Evolutionary conservation across 2,113 vertebrate species (phyloP).

Genomic region (Ochotona curzoniae): DNA sequence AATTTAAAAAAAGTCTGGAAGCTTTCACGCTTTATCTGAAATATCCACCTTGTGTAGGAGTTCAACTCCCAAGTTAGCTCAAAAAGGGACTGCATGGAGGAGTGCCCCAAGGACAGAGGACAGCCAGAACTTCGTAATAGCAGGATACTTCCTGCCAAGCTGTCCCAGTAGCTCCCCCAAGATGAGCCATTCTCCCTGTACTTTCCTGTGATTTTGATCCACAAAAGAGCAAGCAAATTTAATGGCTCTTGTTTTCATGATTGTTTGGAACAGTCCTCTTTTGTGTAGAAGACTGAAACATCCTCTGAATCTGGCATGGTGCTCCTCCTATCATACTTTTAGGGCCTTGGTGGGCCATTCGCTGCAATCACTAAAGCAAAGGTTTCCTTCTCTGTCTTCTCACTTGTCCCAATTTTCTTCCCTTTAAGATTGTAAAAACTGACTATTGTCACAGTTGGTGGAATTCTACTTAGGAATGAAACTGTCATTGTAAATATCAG

Average conservation of each 20-base stretch:
- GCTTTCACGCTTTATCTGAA: not conserved
- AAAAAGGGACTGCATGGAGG: not conserved
- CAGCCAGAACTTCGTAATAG: rapidly evolving
- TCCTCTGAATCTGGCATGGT: not conserved
- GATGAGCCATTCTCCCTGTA: not conserved
- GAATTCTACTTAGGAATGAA: not conserved
- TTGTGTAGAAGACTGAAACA: not conserved
- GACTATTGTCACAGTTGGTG: not conserved
- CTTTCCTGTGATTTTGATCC: not conserved
- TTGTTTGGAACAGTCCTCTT: not conserved
- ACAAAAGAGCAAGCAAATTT: not conserved
- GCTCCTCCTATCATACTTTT: too few species aligned
- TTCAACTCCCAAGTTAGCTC: too few species aligned
- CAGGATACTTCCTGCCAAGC: not conserved
- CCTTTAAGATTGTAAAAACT: not conserved
- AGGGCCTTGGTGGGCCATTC: rapidly evolving
- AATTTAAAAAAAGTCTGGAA: not conserved
- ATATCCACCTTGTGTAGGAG: not conserved
- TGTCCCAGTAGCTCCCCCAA: not conserved
- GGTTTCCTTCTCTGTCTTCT: not conserved
- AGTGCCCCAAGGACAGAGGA: not conserved
- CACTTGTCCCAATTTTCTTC: not conserved
- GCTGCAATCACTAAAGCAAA: not conserved
- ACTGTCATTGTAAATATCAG: not conserved
- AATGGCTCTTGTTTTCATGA: not conserved